Percentiles rank a stretch among this genome's conserved stretches.
These are phyloP conservation scores for Channa maculata DNA, from an alignment of 2,113 vertebrate genomes.

Conservation along the genomic window DNA sequence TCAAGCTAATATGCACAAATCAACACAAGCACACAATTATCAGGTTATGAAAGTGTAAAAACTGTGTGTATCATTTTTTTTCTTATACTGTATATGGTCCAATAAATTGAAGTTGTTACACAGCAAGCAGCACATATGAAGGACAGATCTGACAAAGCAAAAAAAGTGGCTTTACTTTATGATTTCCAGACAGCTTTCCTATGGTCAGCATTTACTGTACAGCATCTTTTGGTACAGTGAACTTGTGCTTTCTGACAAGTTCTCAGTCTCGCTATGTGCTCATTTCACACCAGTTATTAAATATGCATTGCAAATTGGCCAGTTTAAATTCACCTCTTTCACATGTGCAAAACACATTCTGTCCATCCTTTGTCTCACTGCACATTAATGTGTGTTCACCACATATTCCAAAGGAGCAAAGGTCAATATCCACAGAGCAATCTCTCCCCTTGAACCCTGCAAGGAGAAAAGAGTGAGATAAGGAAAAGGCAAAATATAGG, in stretches of 20 bases:
- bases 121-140: not conserved
- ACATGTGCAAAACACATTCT: conserved; percentile 74
- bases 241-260: not conserved
- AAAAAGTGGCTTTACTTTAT: not conserved
- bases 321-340: conserved; percentile 64
- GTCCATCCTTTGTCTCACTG: conserved; percentile 67
- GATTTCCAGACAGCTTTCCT: not conserved
- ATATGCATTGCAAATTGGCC: not conserved
- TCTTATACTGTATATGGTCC: not conserved
- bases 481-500: conserved; percentile 8
- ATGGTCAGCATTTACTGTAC: not conserved
- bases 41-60: not conserved
- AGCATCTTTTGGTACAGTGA: not conserved
- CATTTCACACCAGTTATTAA: not conserved
- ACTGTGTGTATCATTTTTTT: not conserved
- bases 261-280: not conserved
- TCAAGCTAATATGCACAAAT: conserved; percentile 20
- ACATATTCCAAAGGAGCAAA: conserved; percentile 75
- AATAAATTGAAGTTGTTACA: not conserved
- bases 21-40: not conserved
- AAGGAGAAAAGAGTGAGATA: conserved; percentile 7
- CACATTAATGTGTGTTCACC: conserved; percentile 72
- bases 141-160: not conserved
- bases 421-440: conserved; percentile 76
- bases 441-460: conserved; percentile 77